Conservation (phyloP, 1,140 invertebrate species). For the Acromyrmex heyeri region DNA sequence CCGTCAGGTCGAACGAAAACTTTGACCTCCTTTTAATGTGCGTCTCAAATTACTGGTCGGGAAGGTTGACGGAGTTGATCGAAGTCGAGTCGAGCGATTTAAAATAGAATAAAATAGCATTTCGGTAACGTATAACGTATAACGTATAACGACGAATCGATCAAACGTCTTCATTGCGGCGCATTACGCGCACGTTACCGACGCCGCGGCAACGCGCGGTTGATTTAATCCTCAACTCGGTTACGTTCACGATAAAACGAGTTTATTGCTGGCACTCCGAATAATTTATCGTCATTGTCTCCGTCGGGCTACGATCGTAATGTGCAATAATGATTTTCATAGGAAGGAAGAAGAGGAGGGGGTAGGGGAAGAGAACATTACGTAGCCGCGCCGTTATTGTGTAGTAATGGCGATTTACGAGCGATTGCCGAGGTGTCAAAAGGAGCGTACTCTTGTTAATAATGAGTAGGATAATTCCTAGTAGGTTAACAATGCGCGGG, state of each 20-base stretch:
- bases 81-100: background rate
- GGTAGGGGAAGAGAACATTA: conserved; percentile 12
- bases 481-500: conserved; percentile 47
- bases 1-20: conserved; percentile 49
- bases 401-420: conserved; percentile 73
- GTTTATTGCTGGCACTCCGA: conserved; percentile 67
- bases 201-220: background rate
- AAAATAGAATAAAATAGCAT: conserved; percentile 35
- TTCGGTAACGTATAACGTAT: background rate
- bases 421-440: conserved; percentile 66
- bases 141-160: background rate
- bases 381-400: conserved; percentile 65
- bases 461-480: conserved; percentile 54
- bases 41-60: conserved; percentile 12
- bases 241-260: conserved; percentile 67
- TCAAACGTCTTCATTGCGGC: conserved; percentile 38
- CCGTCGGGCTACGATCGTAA: conserved; percentile 68
- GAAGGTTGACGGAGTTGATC: conserved; percentile 12
- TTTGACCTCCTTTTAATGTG: conserved; percentile 49
- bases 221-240: conserved; percentile 66
- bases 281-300: conserved; percentile 75
- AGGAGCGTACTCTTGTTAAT: conserved; percentile 54
- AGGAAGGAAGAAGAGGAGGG: background rate
- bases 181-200: background rate
- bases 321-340: conserved; percentile 64